These are phyloP conservation scores for Catamblyrhynchus diadema DNA, from an alignment of 2,797 vertebrate species.

Conservation along the genomic window DNA sequence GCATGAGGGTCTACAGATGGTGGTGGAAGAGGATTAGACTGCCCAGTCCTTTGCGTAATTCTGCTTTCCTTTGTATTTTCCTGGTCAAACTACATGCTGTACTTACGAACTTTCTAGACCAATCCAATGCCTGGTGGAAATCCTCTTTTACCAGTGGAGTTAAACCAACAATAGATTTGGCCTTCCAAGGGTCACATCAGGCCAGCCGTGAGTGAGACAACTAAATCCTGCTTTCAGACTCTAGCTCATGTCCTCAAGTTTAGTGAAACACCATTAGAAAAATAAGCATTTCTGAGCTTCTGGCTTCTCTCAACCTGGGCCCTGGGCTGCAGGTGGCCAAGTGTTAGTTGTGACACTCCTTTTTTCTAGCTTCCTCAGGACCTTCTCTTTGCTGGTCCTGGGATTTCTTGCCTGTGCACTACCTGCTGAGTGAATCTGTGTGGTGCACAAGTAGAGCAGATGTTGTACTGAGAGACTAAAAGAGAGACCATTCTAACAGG, in stretches of 20 bases:
- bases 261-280: background rate
- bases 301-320: background rate
- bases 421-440: background rate
- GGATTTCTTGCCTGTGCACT: background rate
- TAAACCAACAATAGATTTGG: background rate
- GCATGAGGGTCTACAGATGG: constrained; percentile 75
- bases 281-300: constrained; percentile 1
- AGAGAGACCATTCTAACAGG: background rate
- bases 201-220: background rate
- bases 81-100: background rate
- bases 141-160: background rate
- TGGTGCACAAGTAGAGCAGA: background rate
- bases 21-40: constrained; percentile 62
- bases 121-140: constrained; percentile 17
- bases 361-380: background rate
- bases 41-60: constrained; percentile 50
- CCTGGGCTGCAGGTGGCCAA: background rate
- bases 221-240: background rate
- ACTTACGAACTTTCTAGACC: background rate
- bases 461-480: background rate
- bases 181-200: constrained; percentile 22
- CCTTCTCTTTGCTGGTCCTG: background rate
- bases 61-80: constrained; percentile 37
- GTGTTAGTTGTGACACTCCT: background rate
- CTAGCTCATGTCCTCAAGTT: background rate